phyloP scores from a whole-genome alignment of 2,113 vertebrate genomes.

The Leptobrachium ailaonicum region DNA sequence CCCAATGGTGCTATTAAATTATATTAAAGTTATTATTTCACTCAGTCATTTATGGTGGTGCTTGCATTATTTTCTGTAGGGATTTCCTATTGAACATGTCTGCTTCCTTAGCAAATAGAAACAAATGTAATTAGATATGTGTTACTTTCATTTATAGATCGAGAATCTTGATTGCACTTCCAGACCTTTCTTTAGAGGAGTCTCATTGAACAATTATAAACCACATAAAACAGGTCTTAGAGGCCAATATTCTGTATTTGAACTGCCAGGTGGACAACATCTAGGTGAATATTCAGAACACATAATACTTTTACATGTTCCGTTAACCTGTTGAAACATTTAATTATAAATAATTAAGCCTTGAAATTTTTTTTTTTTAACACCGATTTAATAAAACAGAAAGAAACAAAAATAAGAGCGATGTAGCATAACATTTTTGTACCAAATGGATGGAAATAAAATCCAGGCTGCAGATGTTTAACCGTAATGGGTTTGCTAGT shows the following conservation, averaged over 20 bases:
- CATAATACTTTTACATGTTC: too few relatives aligned
- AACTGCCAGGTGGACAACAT: not conserved
- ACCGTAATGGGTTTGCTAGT: too few relatives aligned
- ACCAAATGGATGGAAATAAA: too few relatives aligned
- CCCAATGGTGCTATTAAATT: conserved; percentile 45
- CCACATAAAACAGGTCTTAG: conserved; percentile 10
- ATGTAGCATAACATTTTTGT: too few relatives aligned
- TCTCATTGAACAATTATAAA: conserved; percentile 29
- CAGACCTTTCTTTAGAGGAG: conserved; percentile 13
- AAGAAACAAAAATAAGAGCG: too few relatives aligned
- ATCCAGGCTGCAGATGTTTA: too few relatives aligned
- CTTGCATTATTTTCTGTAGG: conserved; percentile 36
- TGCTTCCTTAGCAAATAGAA: conserved; percentile 33
- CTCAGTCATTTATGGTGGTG: conserved; percentile 38
- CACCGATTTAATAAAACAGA: too few relatives aligned
- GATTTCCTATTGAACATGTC: conserved; percentile 36
- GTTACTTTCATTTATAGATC: conserved; percentile 29
- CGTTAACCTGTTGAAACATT: too few relatives aligned
- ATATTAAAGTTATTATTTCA: conserved; percentile 46
- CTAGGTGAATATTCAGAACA: not conserved
- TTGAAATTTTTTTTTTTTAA: too few relatives aligned
- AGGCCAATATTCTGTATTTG: conserved; percentile 28
- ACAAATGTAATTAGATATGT: conserved; percentile 38
- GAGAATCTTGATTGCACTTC: conserved; percentile 22
- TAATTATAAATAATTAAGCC: too few relatives aligned